Conservation (phyloP, 2,113 vertebrate genomes). For the Coregonus clupeaformis region DNA sequence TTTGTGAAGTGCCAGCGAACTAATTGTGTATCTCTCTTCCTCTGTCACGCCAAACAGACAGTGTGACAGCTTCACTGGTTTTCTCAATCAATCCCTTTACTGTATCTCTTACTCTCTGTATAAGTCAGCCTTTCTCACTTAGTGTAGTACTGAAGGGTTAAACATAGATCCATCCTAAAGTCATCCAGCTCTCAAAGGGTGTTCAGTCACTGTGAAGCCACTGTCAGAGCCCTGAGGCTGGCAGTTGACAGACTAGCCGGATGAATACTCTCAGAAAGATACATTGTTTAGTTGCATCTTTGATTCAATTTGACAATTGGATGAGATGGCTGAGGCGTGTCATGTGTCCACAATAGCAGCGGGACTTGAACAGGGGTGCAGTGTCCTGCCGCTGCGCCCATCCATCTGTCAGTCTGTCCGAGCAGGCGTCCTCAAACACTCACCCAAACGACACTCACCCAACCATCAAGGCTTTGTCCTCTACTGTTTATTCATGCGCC, state of each 20-base stretch:
- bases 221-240: neutral
- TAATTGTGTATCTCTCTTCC: neutral
- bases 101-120: neutral
- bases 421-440: neutral
- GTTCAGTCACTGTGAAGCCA: no score
- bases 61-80: neutral
- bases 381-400: neutral
- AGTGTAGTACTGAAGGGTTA: neutral
- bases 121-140: neutral
- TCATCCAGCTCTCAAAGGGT: neutral
- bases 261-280: neutral
- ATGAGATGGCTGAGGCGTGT: conserved; percentile 26
- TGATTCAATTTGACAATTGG: conserved; percentile 17
- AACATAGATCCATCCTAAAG: neutral
- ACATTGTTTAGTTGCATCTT: neutral
- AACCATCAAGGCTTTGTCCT: conserved; percentile 3
- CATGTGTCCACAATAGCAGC: conserved; percentile 18
- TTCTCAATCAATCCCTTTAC: neutral
- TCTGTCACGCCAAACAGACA: neutral
- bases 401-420: neutral
- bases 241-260: neutral
- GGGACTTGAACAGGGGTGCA: neutral
- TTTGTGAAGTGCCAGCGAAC: neutral
- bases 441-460: neutral
- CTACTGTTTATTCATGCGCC: neutral